Evolutionary conservation across 2,888 invertebrate species (phyloP), one percentile per base, ranked within the genome.

Genomic region (Bombylius major): DNA sequence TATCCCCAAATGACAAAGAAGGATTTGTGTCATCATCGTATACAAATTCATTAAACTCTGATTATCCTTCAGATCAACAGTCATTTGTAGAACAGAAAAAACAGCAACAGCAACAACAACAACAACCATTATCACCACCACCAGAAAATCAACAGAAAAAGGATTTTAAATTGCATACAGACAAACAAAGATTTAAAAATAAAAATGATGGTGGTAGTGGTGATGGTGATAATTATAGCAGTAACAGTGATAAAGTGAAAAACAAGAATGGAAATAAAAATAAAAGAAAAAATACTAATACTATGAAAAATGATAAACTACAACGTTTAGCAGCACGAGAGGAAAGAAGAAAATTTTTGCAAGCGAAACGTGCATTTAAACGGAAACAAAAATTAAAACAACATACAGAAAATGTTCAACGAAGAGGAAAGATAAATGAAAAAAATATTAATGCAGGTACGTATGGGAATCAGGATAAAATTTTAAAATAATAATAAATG

Each of bases 301-400:
- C 50, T 11, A 33, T 47, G 34, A 36, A 36, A 11, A 45, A 53
- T 12, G 46, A 56, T 45, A 51, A 49, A 42, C 49, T 46, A 46
- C 49, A 45, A 13, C 50, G 44, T 33, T 50, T 53, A 49, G 53
- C 49, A 51, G 56, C 57, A 46, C 53, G 51, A n/a, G 55, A 57
- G 34, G 57, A 59, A 31, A 53, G 50, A 42, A 55, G 57, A 44
- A 59, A 56, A 59, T 51, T 57, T 46, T 49, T 57, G 47, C 55
- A 59, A 49, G 57, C 50, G 53, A 59, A 57, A 55, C 55, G 56
- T 47, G 56, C 55, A 54, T 49, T 46, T 44, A 53, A 56, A 51
- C 45, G 55, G 48, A 57, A 51, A 51, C 23, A 23, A 23, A 23
- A 23, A 23, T 23, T 23, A 23, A 23, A 23, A 23, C 23, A 23